Base-by-base conservation (phyloP, 1,140 invertebrate genomes). In the Drosophila seguyi region DNA sequence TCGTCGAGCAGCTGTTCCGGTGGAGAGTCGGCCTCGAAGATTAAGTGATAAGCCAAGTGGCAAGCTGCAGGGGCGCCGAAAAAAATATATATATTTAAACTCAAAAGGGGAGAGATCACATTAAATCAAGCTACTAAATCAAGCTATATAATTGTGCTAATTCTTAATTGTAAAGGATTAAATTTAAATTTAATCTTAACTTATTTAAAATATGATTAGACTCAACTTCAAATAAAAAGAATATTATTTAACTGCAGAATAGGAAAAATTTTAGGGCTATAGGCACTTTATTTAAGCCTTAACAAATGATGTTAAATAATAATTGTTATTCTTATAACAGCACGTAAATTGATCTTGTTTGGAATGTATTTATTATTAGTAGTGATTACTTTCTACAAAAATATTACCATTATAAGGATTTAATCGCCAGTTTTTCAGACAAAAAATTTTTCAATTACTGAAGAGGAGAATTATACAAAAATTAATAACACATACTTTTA, bases 1-100 rank as follows among this genome's bases (percentile, higher is more conserved):
- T n/a, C 34, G 7, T 38, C 38, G 34, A 75, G 47, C 72, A 75
- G 42, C 73, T 75, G 71, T 75, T 75, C 72, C 60, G 44, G 16
- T n/a, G 34, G 48, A 31, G 47, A 56, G 22, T 66, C 65, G 74
- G 44, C 74, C 74, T 75, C 53, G 61, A 2, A 25, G 74, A 77
- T 77, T 39, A 53, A 18, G 36, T 65, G 74, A 76, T 76, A 67
- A 76, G 73, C 39, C 47, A 22, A 58, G n/a, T 20, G 3, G 18
- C 4, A 10, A 3, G 48, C 13, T 27, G 14, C 67, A 50, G 69
- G 36, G 67, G 66, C 67, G 68, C 1, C 31, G 11, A 18, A 10
- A 34, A 22, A 16, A 18, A 22, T 6, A 50, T 13, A 10, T 8
- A 16, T n/a, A 39, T 16, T 11, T 7, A 41, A 27, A 16, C 2